phyloP scores from a whole-genome alignment of 1,140 invertebrate species.

The Penaeus chinensis region DNA sequence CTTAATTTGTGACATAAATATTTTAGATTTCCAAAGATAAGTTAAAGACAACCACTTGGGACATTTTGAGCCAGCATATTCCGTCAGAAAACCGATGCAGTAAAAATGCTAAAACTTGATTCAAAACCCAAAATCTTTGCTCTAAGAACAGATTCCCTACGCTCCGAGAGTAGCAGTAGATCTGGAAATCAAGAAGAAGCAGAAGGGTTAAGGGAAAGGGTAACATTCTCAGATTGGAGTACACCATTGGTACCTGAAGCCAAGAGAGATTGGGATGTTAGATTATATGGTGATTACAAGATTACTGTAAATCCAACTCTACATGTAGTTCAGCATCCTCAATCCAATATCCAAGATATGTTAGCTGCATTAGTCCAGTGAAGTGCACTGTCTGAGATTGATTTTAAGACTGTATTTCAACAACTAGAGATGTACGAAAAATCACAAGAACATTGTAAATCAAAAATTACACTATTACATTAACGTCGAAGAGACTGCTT shows the following conservation, averaged over 20 bases:
- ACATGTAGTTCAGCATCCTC: not conserved
- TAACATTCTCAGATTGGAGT: not conserved
- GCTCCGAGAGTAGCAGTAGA: not conserved
- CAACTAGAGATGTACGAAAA: constrained; percentile 1
- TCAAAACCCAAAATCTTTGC: not conserved
- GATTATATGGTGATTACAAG: not conserved
- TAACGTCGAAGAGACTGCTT: not conserved
- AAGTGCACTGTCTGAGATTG: not conserved
- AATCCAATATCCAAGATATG: constrained; percentile 3
- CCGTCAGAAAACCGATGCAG: not conserved
- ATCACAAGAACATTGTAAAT: not conserved
- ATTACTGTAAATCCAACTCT: not conserved
- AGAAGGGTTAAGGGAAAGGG: not conserved
- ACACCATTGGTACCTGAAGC: not conserved
- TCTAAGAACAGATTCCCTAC: not conserved
- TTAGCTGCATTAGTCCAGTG: not conserved
- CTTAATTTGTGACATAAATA: not conserved
- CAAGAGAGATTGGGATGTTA: not conserved
- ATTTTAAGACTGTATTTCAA: not conserved
- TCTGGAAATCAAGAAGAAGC: not conserved
- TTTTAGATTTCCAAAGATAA: not conserved
- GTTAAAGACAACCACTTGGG: not conserved
- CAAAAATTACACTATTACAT: not conserved
- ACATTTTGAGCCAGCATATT: not conserved
- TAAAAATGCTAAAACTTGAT: not conserved